Evolutionary conservation across 2,797 vertebrate genomes (phyloP).

Genomic region (Okamejei kenojei): DNA sequence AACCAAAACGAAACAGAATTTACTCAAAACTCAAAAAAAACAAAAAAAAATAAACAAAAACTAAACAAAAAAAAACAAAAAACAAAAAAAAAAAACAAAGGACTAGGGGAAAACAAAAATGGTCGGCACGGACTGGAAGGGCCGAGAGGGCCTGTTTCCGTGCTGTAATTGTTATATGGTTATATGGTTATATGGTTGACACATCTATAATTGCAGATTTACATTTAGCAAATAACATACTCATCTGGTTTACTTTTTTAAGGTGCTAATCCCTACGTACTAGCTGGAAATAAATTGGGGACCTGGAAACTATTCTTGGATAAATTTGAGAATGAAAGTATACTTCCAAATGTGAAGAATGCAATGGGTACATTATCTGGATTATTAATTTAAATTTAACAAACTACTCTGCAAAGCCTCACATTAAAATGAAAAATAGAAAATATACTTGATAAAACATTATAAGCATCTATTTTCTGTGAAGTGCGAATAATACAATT

Average conservation of each 20-base stretch:
- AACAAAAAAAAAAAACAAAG: too few species aligned
- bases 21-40: too few species aligned
- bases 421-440: neutral
- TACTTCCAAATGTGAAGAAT: conserved; percentile 14
- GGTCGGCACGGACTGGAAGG: too few species aligned
- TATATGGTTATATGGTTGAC: too few species aligned
- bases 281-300: conserved; percentile 16
- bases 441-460: neutral
- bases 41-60: too few species aligned
- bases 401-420: neutral
- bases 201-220: too few species aligned
- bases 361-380: neutral
- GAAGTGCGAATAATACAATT: neutral
- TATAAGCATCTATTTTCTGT: neutral
- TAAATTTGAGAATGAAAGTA: conserved; percentile 16
- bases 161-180: too few species aligned
- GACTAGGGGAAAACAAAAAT: too few species aligned
- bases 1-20: too few species aligned
- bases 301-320: conserved; percentile 29
- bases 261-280: conserved; percentile 19
- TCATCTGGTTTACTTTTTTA: neutral
- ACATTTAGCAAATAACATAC: neutral
- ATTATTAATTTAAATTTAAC: neutral
- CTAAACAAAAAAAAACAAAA: too few species aligned
- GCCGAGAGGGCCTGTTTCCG: too few species aligned